Percentiles rank a stretch among this genome's conserved stretches.
These are phyloP conservation scores for Paelopatides confundens DNA, from an alignment of 53 echinoderm and acorn worm genomes.

Conservation along the genomic window DNA sequence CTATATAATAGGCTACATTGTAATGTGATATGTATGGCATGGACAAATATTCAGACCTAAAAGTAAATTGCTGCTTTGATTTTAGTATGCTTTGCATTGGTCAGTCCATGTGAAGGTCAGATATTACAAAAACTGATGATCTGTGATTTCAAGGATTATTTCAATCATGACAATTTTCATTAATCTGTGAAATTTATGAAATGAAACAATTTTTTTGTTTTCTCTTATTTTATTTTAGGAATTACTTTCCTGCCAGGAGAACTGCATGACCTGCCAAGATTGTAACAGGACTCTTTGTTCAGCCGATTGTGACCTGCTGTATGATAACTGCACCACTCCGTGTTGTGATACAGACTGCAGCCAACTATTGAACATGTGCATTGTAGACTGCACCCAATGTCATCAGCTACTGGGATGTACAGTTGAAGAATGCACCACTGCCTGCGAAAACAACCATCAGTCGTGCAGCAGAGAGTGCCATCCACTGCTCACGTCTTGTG, in stretches of 20 bases:
- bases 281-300: constrained; percentile 11
- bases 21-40: too few relatives aligned
- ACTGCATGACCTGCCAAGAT: neutral
- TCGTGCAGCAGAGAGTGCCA: constrained; percentile 55
- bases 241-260: neutral
- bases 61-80: too few relatives aligned
- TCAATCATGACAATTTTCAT: too few relatives aligned
- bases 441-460: neutral
- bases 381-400: neutral
- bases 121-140: too few relatives aligned
- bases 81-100: too few relatives aligned
- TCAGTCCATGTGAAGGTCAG: too few relatives aligned
- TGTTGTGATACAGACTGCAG: constrained; percentile 59
- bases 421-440: neutral
- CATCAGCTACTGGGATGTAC: neutral
- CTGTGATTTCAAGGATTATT: too few relatives aligned
- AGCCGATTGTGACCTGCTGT: neutral
- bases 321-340: constrained; percentile 49
- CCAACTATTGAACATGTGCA: neutral
- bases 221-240: neutral
- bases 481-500: constrained; percentile 36
- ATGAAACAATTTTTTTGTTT: too few relatives aligned
- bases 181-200: too few relatives aligned
- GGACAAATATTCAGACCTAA: too few relatives aligned
- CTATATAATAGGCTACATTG: too few relatives aligned